These are phyloP conservation scores for Carassius auratus DNA, from an alignment of 2,113 vertebrate species.

Conservation along the genomic window DNA sequence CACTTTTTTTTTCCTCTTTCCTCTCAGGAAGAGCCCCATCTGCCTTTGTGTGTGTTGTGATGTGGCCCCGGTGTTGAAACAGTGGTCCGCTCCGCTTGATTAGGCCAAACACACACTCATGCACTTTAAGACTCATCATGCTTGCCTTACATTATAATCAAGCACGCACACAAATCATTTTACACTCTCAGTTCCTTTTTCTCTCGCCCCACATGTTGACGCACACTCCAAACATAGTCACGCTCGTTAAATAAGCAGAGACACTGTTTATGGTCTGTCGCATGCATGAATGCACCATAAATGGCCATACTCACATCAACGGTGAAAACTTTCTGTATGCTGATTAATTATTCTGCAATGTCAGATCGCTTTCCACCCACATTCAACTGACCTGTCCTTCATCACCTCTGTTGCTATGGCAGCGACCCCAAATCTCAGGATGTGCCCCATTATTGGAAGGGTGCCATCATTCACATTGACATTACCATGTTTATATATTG, in stretches of 20 bases:
- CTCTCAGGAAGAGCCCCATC: slow-evolving; percentile 79
- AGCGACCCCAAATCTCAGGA: neutral
- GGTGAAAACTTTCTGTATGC: neutral
- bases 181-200: slow-evolving; percentile 40
- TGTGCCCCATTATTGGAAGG: neutral
- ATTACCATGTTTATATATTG: neutral
- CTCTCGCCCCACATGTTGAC: slow-evolving; percentile 12
- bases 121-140: neutral
- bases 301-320: neutral
- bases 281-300: slow-evolving; percentile 4
- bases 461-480: neutral
- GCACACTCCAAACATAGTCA: neutral
- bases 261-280: neutral
- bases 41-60: slow-evolving; percentile 73
- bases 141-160: neutral
- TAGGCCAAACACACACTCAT: slow-evolving; percentile 37
- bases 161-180: slow-evolving; percentile 38
- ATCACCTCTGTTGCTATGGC: neutral
- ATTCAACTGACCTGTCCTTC: neutral
- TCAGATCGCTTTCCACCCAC: neutral
- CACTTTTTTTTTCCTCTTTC: slow-evolving; percentile 59
- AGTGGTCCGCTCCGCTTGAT: slow-evolving; percentile 56
- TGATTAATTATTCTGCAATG: neutral
- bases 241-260: neutral
- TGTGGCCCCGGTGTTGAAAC: slow-evolving; percentile 75